Conservation (phyloP, 2,797 vertebrate genomes). For the Triplophysa yarkandensis region DNA sequence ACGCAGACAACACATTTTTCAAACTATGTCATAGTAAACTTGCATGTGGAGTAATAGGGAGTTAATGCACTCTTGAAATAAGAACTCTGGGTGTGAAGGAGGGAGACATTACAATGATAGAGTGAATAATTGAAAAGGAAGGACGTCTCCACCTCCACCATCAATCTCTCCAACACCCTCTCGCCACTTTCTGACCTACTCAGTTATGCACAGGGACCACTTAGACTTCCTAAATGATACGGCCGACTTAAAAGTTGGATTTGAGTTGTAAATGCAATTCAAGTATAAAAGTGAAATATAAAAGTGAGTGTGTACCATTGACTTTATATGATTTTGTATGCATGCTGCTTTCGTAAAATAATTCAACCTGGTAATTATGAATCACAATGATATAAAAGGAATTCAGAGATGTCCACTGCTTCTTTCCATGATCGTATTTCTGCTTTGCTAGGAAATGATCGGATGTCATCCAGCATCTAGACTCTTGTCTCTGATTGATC, state of each 20-base stretch:
- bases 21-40: background rate
- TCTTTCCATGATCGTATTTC: slow-evolving; percentile 17
- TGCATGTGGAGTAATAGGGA: background rate
- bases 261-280: slow-evolving; percentile 9
- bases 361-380: no score
- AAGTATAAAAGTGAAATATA: slow-evolving; percentile 4
- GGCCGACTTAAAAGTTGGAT: slow-evolving; percentile 15
- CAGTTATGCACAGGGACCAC: slow-evolving; percentile 16
- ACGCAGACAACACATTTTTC: background rate
- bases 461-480: slow-evolving; percentile 31
- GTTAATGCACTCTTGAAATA: slow-evolving; percentile 24
- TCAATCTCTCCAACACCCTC: slow-evolving; percentile 32
- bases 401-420: background rate
- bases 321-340: background rate
- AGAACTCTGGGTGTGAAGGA: slow-evolving; percentile 36
- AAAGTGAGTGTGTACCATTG: background rate
- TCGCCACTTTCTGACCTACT: slow-evolving; percentile 31
- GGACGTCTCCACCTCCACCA: slow-evolving; percentile 28
- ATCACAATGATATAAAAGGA: background rate
- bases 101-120: slow-evolving; percentile 35
- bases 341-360: no score
- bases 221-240: slow-evolving; percentile 20
- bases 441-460: slow-evolving; percentile 25
- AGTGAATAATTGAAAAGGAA: slow-evolving; percentile 55
- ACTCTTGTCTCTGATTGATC: slow-evolving; percentile 40